These are phyloP conservation scores for Cariama cristata DNA, from an alignment of 2,113 vertebrate genomes.

Conservation along the genomic window DNA sequence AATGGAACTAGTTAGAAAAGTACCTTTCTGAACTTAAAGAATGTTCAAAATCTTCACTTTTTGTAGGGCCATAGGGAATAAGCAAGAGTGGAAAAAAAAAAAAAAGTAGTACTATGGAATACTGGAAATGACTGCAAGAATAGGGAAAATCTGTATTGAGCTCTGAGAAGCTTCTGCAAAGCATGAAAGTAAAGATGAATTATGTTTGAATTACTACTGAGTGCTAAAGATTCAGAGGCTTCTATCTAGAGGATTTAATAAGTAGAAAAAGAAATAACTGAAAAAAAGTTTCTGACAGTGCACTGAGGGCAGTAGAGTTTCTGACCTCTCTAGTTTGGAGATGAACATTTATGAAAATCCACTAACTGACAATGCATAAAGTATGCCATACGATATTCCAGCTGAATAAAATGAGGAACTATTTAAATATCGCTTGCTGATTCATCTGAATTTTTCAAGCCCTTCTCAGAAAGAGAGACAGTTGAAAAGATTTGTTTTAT, in stretches of 20 bases:
- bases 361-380: not conserved
- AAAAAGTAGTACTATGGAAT: not conserved
- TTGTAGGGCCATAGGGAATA: not conserved
- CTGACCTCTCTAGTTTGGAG: slow-evolving; percentile 1
- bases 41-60: not conserved
- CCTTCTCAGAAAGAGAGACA: not conserved
- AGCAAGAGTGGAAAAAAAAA: not conserved
- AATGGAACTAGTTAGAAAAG: not conserved
- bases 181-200: not conserved
- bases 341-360: slow-evolving; percentile 8
- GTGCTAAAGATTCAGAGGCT: not conserved
- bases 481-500: not conserved
- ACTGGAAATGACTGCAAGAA: not conserved
- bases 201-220: not conserved
- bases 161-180: not conserved
- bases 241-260: not conserved
- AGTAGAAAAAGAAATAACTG: not conserved
- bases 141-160: not conserved
- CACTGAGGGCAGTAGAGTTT: not conserved
- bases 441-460: slow-evolving; percentile 14
- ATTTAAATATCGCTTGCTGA: slow-evolving; percentile 18
- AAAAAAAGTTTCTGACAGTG: not conserved
- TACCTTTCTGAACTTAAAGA: not conserved
- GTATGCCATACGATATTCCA: not conserved
- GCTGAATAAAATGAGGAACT: slow-evolving; percentile 8